phyloP scores from a whole-genome alignment of 30 jellyfish, hydroid and myxozoan species.

The Sanderia malayensis region DNA sequence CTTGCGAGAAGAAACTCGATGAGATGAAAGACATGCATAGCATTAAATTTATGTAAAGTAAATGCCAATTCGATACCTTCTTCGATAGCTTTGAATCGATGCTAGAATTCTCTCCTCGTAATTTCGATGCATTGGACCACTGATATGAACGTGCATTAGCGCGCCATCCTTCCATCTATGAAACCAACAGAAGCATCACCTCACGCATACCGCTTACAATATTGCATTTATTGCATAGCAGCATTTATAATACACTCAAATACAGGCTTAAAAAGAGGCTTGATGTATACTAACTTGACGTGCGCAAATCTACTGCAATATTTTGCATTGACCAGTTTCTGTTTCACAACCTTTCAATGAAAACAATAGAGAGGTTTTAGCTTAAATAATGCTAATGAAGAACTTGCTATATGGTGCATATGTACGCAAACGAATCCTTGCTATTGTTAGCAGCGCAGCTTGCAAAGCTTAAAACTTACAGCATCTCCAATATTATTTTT shows the following conservation, averaged over 20 bases:
- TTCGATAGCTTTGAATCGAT: conserved; percentile 61
- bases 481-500: conserved; percentile 46
- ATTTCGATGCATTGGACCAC: conserved; percentile 78
- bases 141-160: conserved; percentile 89
- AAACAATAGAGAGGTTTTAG: no score
- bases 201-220: neutral
- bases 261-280: no score
- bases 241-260: no score
- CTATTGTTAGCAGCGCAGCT: no score
- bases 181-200: neutral
- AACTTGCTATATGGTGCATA: no score
- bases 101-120: conserved; percentile 67
- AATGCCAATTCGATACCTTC: conserved; percentile 73
- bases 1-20: no score
- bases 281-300: conserved; percentile 69
- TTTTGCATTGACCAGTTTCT: conserved; percentile 66
- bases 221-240: no score
- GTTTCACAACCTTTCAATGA: conserved; percentile 40
- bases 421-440: no score
- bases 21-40: no score
- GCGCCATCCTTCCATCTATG: conserved; percentile 89
- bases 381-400: no score
- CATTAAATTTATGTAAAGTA: no score
- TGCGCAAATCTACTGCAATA: conserved; percentile 88
- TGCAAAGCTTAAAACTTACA: no score